phyloP scores from a whole-genome alignment of 2,888 invertebrate species.

The Mythimna pallens region DNA sequence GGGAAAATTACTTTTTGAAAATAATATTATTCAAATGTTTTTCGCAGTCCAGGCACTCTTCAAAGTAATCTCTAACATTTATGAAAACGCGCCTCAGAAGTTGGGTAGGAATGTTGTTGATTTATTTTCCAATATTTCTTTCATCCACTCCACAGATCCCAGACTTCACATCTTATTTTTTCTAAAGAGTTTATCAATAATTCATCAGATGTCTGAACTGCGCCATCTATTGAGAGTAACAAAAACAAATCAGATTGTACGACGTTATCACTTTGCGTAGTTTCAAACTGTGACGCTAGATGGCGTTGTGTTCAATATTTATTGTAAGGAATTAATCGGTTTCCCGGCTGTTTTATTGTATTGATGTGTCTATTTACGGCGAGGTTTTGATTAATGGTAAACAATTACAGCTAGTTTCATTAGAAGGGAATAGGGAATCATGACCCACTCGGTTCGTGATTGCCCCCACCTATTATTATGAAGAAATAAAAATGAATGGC shows the following conservation, averaged over 20 bases:
- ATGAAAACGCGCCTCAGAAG: too few relatives aligned
- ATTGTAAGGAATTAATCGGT: not conserved
- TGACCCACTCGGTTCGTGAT: not conserved
- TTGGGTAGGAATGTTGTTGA: too few relatives aligned
- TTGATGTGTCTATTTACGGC: slow-evolving; percentile 42
- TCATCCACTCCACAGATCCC: too few relatives aligned
- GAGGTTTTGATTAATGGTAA: slow-evolving; percentile 55
- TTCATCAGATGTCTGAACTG: too few relatives aligned
- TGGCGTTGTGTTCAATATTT: not conserved
- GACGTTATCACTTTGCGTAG: not conserved
- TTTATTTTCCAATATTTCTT: too few relatives aligned
- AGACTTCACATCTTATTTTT: too few relatives aligned
- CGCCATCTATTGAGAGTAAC: not conserved
- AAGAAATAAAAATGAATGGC: slow-evolving; percentile 37
- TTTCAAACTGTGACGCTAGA: not conserved
- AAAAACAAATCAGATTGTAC: not conserved
- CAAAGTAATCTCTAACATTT: too few relatives aligned
- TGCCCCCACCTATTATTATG: slow-evolving; percentile 10
- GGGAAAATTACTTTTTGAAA: too few relatives aligned
- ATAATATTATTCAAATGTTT: too few relatives aligned
- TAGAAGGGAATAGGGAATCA: slow-evolving; percentile 35
- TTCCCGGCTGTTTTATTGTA: slow-evolving; percentile 23
- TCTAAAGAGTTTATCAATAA: too few relatives aligned
- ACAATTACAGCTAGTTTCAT: slow-evolving; percentile 55
- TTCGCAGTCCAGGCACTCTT: too few relatives aligned